Base-by-base conservation (phyloP, 1,140 invertebrate genomes). In the Linepithema humile region DNA sequence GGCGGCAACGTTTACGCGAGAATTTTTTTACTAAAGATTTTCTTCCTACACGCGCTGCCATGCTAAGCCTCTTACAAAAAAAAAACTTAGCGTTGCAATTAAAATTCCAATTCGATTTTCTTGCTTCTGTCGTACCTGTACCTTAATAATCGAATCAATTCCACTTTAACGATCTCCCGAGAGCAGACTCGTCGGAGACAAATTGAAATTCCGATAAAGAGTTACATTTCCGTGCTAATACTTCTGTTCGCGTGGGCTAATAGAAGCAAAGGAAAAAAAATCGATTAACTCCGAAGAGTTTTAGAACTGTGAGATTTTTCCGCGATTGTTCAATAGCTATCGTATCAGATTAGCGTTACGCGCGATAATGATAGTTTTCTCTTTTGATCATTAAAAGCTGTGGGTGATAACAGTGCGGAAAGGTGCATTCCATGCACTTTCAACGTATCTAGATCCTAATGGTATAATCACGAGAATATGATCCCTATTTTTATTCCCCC, bases 61-160 rank as follows among this genome's bases (percentile, higher is more conserved):
- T 15, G 26, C 55, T 59, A 59, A 59, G 26, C 26, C 55, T 26
- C 55, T 23, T 10, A 57, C n/a, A 20, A 57, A 57, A 38, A 38
- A 35, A 62, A 64, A 64, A 40, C 38, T 43, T n/a, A 2, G 32
- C n/a, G 35, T 38, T 38, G 35, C 35, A 43, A 64, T 43, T 64
- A 64, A 64, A 64, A 64, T 43, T 64, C 38, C 35, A 43, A 43
- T 64, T 64, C 38, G 38, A 64, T 64, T 64, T 40, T 40, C 35
- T 40, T 23, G n/a, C 29, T 20, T 4, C 62, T n/a, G 1, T 23
- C 20, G 35, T 64, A 12, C 32, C n/a, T 64, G n/a, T 64, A 64
- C 62, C 43, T 64, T 64, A 64, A 64, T 64, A 64, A 64, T 64
- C 62, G 38, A 64, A 64, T 64, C 62, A 64, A 64, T 64, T 64